phyloP scores from a whole-genome alignment of 2,888 invertebrate genomes.

The Andrena fulva region DNA sequence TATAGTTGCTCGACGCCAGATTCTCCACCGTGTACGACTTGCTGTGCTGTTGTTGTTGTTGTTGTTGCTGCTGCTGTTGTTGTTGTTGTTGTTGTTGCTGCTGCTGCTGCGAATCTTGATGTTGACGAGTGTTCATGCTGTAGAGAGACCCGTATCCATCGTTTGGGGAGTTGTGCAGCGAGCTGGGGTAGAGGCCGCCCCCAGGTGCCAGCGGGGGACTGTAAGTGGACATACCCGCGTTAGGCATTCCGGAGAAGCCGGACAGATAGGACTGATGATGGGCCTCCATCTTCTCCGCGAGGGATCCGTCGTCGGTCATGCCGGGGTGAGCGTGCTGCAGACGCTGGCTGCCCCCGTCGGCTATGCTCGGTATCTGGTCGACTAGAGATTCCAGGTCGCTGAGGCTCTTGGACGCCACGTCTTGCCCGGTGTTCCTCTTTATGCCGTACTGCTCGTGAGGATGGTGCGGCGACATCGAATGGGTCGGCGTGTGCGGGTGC shows the following conservation, averaged over 20 bases:
- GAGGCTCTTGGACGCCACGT: constrained; percentile 93
- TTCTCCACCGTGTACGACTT: constrained; percentile 84
- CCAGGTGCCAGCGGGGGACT: constrained; percentile 81
- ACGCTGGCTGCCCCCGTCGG: constrained; percentile 87
- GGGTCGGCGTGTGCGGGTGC: constrained; percentile 82
- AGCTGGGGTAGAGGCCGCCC: constrained; percentile 76
- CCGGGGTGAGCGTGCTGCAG: constrained; percentile 78
- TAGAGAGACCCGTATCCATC: constrained; percentile 81
- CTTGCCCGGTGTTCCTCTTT: constrained; percentile 86
- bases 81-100: constrained; percentile 65
- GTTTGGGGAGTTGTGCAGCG: constrained; percentile 77
- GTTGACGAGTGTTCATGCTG: constrained; percentile 79
- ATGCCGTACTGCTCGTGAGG: constrained; percentile 82
- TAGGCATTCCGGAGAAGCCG: constrained; percentile 69
- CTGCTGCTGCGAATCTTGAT: constrained; percentile 59
- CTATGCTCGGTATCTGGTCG: constrained; percentile 95
- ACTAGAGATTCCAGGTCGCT: constrained; percentile 95
- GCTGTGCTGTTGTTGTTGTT: constrained; percentile 79
- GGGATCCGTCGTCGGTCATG: constrained; percentile 76
- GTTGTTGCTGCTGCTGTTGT: constrained; percentile 71
- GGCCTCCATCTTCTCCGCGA: constrained; percentile 80
- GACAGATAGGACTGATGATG: constrained; percentile 77
- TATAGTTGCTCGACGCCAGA: constrained; percentile 84
- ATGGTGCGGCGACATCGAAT: constrained; percentile 83
- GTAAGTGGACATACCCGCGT: constrained; percentile 79